Base-by-base conservation (phyloP, 35 echinoderm and acorn worm species). In the Apostichopus parvimensis region DNA sequence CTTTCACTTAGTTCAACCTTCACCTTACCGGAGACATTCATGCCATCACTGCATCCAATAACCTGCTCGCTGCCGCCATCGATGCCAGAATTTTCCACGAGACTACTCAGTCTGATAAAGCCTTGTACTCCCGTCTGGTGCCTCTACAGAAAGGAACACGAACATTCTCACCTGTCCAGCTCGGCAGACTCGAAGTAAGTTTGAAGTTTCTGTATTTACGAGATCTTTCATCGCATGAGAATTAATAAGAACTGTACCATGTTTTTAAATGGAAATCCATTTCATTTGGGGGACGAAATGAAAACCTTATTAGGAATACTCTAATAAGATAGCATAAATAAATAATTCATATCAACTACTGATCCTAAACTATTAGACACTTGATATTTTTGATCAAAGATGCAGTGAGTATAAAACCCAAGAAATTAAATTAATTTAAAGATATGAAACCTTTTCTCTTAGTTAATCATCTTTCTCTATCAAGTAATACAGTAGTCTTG, bases 41-140 rank as follows among this genome's bases (percentile, higher is more conserved):
- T 93, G 97, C 97, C 81, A 96, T 99, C 81, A 99, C 97, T 52
- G 97, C 97, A 56, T 26, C 97, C 8, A 99, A 99, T 91, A 99
- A 99, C 90, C 93, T 99, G 20, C 89, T 99, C 13, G 97, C 97
- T 24, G 97, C 97, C 20, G 97, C 97, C 56, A 99, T 99, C 14
- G 97, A 99, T 94, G 90, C 97, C 53, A 96, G 97, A 82, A 99
- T 99, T 58, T 99, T 96, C 79, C 97, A 99, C 72, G 97, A 99
- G 89, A 90, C 91, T 10, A 99, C 97, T 11, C 97, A 99, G 83
- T 91, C 94, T 8, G 95, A 99, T 84, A 94, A 87, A n/a, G 97
- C 97, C 59, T 77, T 99, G 25, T 99, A 93, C 77, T 92, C 88
- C 68, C 73, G 97, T 26, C 88, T 99, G 12, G 97, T 99, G n/a